These are phyloP conservation scores for Chlorospingus flavigularis DNA, from an alignment of 2,797 vertebrate species.

Conservation along the genomic window DNA sequence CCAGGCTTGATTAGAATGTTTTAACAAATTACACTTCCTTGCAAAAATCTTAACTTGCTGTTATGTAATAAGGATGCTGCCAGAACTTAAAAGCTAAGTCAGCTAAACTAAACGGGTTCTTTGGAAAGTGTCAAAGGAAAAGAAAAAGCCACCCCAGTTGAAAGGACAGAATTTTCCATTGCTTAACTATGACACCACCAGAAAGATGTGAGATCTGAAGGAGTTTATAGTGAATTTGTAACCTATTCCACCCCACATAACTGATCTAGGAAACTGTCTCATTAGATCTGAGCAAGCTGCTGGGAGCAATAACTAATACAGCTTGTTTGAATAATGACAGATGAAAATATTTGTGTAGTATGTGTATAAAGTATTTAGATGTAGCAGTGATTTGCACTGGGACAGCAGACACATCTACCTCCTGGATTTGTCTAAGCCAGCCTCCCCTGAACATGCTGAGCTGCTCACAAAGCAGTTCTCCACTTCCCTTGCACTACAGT, in stretches of 20 bases:
- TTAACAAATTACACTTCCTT: neutral
- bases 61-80: neutral
- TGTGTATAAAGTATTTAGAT: neutral
- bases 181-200: neutral
- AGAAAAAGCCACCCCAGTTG: neutral
- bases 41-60: neutral
- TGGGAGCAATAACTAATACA: neutral
- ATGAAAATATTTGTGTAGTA: neutral
- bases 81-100: neutral
- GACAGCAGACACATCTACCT: neutral
- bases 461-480: neutral
- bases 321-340: neutral
- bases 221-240: neutral
- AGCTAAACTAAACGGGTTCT: neutral
- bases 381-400: neutral
- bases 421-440: neutral
- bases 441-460: neutral
- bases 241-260: neutral
- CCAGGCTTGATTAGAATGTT: neutral
- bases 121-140: neutral
- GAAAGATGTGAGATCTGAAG: neutral
- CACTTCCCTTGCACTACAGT: neutral
- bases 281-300: neutral
- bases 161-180: neutral
- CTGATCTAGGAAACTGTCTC: neutral